phyloP scores from a whole-genome alignment of 1,140 invertebrate genomes.

The Cotesia typhae region DNA sequence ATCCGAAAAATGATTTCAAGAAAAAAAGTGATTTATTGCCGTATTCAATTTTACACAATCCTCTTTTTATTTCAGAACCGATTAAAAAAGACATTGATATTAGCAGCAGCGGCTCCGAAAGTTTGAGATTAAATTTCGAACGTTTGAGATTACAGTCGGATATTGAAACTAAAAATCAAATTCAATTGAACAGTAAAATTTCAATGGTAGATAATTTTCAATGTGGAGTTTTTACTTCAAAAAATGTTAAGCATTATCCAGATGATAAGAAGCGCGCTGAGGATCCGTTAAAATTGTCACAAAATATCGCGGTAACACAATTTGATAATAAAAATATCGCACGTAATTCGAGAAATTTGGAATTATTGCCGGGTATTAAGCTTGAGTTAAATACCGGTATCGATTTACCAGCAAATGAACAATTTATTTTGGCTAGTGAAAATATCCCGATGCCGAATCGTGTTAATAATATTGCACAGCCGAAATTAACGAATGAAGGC shows the following conservation, averaged over 20 bases:
- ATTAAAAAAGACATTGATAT: slow-evolving; percentile 54
- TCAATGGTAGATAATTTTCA: slow-evolving; percentile 58
- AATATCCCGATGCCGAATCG: too few species aligned
- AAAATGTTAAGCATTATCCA: slow-evolving; percentile 61
- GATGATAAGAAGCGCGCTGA: slow-evolving; percentile 58
- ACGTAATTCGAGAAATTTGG: slow-evolving; percentile 52
- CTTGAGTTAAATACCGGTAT: slow-evolving; percentile 41
- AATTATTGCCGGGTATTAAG: slow-evolving; percentile 36
- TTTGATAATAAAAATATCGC: slow-evolving; percentile 54
- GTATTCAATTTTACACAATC: slow-evolving; percentile 61
- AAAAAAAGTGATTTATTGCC: slow-evolving; percentile 58
- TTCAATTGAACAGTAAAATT: slow-evolving; percentile 53
- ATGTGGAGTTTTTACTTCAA: slow-evolving; percentile 54
- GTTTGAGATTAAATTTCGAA: slow-evolving; percentile 53
- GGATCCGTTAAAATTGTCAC: slow-evolving; percentile 52
- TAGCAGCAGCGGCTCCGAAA: slow-evolving; percentile 50
- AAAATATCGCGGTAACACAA: slow-evolving; percentile 55
- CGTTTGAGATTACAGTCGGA: slow-evolving; percentile 55
- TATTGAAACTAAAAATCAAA: slow-evolving; percentile 50
- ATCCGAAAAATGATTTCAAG: slow-evolving; percentile 54
- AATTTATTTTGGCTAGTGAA: not conserved
- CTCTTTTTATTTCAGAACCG: slow-evolving; percentile 54
- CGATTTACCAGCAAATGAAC: slow-evolving; percentile 35
- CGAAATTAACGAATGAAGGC: not conserved
- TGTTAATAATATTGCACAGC: too few species aligned